phyloP scores from a whole-genome alignment of 2,888 invertebrate genomes.

The Nomada goodeniana region DNA sequence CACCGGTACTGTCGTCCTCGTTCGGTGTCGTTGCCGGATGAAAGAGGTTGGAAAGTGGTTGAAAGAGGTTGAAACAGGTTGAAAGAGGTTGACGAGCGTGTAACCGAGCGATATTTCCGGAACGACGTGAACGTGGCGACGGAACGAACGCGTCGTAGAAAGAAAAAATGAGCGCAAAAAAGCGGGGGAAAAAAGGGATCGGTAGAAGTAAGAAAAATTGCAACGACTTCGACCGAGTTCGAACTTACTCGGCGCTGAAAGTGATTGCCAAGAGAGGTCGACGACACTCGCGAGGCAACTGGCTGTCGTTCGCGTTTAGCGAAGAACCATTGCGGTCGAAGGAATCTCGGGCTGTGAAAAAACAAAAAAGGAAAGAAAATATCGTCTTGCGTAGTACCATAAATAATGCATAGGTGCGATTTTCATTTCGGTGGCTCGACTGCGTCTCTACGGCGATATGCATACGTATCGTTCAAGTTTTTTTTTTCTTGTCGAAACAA shows the following conservation, averaged over 20 bases:
- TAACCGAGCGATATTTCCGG: constrained; percentile 3
- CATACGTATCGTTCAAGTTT: background rate
- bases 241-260: constrained; percentile 5
- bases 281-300: constrained; percentile 20
- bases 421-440: constrained; percentile 61
- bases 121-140: background rate
- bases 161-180: too few relatives aligned
- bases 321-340: constrained; percentile 9
- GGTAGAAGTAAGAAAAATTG: too few relatives aligned
- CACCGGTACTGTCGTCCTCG: constrained; percentile 32
- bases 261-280: constrained; percentile 34
- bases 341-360: constrained; percentile 25
- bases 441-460: background rate
- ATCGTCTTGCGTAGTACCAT: constrained; percentile 63
- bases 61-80: background rate
- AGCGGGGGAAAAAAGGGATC: background rate
- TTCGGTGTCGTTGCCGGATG: background rate
- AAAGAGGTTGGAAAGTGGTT: background rate
- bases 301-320: constrained; percentile 10
- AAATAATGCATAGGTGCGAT: constrained; percentile 66
- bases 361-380: constrained; percentile 43
- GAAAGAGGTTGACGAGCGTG: constrained; percentile 29
- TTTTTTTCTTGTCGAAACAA: background rate
- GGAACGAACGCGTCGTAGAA: too few relatives aligned
- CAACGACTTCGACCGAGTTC: background rate